A percentile compares a stretch with the other conserved stretches of the same genome.
Evolutionary conservation across 2,888 invertebrate genomes (phyloP).

Genomic region (Orthosia gothica): DNA sequence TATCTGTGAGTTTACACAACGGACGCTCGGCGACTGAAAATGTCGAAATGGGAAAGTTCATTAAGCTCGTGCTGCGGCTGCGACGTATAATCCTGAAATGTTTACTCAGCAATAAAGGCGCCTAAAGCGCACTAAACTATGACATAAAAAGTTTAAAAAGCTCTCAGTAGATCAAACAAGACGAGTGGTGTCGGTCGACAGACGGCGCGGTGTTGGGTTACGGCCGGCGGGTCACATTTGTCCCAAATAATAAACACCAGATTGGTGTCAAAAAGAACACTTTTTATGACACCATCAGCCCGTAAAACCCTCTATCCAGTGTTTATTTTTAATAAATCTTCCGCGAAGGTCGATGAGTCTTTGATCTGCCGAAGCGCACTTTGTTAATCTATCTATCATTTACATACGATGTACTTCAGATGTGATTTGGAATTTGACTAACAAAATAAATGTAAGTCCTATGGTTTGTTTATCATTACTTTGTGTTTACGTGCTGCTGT

Average conservation of each 20-base stretch:
- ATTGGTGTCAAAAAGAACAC: slow-evolving; percentile 90
- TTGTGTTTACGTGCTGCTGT: slow-evolving; percentile 70
- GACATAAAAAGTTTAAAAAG: slow-evolving; percentile 91
- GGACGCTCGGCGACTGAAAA: slow-evolving; percentile 60
- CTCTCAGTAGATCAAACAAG: slow-evolving; percentile 91
- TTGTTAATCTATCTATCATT: slow-evolving; percentile 69
- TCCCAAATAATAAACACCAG: slow-evolving; percentile 90
- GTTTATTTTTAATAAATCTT: slow-evolving; percentile 88
- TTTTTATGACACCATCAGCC: slow-evolving; percentile 89
- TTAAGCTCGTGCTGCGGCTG: slow-evolving; percentile 73
- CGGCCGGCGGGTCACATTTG: slow-evolving; percentile 89
- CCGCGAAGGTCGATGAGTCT: slow-evolving; percentile 81
- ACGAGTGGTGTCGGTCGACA: slow-evolving; percentile 87
- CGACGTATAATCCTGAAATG: slow-evolving; percentile 83
- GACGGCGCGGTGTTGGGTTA: slow-evolving; percentile 87
- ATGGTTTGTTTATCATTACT: slow-evolving; percentile 34
- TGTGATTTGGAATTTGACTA: slow-evolving; percentile 36
- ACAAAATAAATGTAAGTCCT: slow-evolving; percentile 17
- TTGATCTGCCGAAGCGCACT: slow-evolving; percentile 79
- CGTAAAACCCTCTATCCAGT: slow-evolving; percentile 83
- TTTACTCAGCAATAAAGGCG: slow-evolving; percentile 90
- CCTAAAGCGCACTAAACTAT: slow-evolving; percentile 89
- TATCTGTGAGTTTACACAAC: slow-evolving; percentile 51
- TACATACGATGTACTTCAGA: slow-evolving; percentile 56
- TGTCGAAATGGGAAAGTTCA: slow-evolving; percentile 73